These are phyloP conservation scores for Aporophyla lueneburgensis DNA, from an alignment of 2,888 invertebrate species.

Conservation along the genomic window DNA sequence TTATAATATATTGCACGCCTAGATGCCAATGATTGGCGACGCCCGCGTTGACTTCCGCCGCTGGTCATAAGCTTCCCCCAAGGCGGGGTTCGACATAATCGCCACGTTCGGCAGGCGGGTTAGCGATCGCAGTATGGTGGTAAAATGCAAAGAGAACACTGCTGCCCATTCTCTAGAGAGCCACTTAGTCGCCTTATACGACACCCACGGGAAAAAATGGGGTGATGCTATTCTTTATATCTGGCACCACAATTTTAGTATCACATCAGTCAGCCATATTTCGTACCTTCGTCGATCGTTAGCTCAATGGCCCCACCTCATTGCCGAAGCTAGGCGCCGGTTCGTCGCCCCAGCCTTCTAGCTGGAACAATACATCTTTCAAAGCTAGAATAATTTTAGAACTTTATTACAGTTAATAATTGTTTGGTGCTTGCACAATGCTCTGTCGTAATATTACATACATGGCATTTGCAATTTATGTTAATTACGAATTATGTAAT, in stretches of 20 bases:
- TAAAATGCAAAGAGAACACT: too few relatives aligned
- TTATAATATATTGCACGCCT: background rate
- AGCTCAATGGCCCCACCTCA: slow-evolving; percentile 1
- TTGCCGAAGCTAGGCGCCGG: slow-evolving; percentile 35
- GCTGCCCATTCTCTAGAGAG: too few relatives aligned
- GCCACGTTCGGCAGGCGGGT: too few relatives aligned
- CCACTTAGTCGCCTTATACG: too few relatives aligned
- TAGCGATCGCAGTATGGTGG: too few relatives aligned
- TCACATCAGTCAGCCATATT: slow-evolving; percentile 1
- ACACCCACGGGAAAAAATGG: too few relatives aligned
- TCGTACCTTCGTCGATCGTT: slow-evolving; percentile 12
- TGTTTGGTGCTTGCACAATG: slow-evolving; percentile 18
- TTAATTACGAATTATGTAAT: slow-evolving; percentile 26
- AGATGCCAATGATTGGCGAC: too few relatives aligned
- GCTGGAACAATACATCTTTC: slow-evolving; percentile 42
- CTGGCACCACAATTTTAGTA: background rate
- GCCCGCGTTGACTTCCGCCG: too few relatives aligned
- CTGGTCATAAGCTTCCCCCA: too few relatives aligned
- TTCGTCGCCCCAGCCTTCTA: slow-evolving; percentile 23
- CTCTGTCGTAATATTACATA: slow-evolving; percentile 22
- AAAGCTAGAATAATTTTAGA: slow-evolving; percentile 49
- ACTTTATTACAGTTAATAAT: slow-evolving; percentile 43
- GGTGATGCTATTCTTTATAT: too few relatives aligned
- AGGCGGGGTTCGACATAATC: too few relatives aligned
- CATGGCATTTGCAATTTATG: slow-evolving; percentile 30